phyloP scores from a whole-genome alignment of 1,140 invertebrate species.

The Eubasilissa regina region DNA sequence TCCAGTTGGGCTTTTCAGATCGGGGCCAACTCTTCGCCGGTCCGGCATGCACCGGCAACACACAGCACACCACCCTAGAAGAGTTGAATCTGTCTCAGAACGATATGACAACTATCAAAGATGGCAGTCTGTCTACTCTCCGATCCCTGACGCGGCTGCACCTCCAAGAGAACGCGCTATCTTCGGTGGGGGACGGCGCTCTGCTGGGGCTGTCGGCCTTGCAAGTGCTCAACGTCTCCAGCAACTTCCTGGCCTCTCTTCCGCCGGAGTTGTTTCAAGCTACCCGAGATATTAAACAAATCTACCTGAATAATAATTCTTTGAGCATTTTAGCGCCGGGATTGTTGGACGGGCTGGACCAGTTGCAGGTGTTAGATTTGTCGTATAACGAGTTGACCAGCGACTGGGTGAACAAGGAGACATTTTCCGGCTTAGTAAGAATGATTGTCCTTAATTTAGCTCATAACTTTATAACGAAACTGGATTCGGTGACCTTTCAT shows the following conservation, averaged over 20 bases:
- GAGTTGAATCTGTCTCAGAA: slow-evolving; percentile 83
- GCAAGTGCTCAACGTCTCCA: slow-evolving; percentile 82
- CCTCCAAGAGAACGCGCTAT: slow-evolving; percentile 83
- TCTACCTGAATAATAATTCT: slow-evolving; percentile 87
- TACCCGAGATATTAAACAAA: slow-evolving; percentile 77
- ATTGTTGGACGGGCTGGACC: slow-evolving; percentile 81
- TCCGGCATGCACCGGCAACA: too few species aligned
- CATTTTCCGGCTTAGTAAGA: slow-evolving; percentile 81
- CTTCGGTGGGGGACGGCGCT: slow-evolving; percentile 80
- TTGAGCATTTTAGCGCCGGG: slow-evolving; percentile 83
- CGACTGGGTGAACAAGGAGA: slow-evolving; percentile 84
- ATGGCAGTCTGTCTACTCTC: slow-evolving; percentile 80
- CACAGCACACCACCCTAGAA: slow-evolving; percentile 77
- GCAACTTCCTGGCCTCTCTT: slow-evolving; percentile 82
- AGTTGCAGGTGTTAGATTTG: slow-evolving; percentile 84
- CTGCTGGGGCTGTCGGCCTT: slow-evolving; percentile 79
- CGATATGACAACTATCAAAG: slow-evolving; percentile 79
- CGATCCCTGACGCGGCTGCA: slow-evolving; percentile 77
- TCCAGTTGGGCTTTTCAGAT: slow-evolving; percentile 78
- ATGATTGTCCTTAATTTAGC: slow-evolving; percentile 85
- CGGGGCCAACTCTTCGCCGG: slow-evolving; percentile 77
- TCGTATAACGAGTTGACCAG: slow-evolving; percentile 84
- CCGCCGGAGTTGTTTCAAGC: slow-evolving; percentile 83
- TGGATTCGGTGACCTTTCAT: slow-evolving; percentile 82
- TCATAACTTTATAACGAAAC: slow-evolving; percentile 79